phyloP scores from a whole-genome alignment of 2,888 invertebrate species.

The Lottia scabra region DNA sequence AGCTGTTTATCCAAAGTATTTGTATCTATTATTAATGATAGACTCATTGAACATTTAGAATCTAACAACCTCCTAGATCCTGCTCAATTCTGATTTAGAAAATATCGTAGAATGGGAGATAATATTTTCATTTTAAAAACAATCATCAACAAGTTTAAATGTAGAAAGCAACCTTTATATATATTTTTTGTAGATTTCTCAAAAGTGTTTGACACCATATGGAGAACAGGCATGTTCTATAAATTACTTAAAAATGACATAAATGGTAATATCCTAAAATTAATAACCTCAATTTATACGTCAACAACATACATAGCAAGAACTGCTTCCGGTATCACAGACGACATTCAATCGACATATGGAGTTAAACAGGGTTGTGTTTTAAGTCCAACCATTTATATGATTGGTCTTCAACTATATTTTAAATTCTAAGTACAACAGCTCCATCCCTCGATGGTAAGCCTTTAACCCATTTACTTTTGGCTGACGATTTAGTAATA shows the following conservation, averaged over 20 bases:
- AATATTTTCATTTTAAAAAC: background rate
- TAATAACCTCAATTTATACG: no score
- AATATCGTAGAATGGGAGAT: background rate
- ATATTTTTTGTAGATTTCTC: no score
- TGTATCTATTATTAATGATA: no score
- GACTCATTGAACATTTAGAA: no score
- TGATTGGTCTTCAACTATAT: background rate
- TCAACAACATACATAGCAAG: background rate
- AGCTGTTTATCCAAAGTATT: no score
- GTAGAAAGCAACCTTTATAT: background rate
- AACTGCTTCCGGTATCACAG: background rate
- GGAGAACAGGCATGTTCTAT: no score
- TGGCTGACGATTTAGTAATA: background rate
- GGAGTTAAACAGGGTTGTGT: slow-evolving; percentile 2
- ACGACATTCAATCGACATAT: background rate
- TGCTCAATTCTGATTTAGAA: background rate
- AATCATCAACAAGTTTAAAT: background rate
- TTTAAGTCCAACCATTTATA: background rate
- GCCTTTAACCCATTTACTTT: background rate
- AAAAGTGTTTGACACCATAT: no score
- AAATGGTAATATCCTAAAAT: no score
- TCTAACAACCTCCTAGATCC: no score
- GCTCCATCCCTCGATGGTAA: background rate
- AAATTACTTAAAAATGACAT: no score
- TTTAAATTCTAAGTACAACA: background rate